Conservation (phyloP, 2,113 vertebrate genomes). For the Elaphurus davidianus region DNA sequence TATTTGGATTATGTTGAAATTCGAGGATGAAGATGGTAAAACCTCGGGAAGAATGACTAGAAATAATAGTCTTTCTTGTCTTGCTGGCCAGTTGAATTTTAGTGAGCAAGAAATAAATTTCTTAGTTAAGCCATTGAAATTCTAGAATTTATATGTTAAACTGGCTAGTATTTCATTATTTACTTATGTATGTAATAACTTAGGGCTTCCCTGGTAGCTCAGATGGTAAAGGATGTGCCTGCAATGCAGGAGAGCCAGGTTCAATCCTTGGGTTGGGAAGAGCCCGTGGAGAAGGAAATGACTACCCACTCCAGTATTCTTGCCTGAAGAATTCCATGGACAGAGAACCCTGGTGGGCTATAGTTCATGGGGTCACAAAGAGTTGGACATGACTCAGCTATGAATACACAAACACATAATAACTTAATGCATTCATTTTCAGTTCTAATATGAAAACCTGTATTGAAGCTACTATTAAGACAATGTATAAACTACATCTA, state of each 20-base stretch:
- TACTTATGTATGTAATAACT: background rate
- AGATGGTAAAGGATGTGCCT: background rate
- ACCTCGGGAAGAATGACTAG: background rate
- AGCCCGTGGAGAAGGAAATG: background rate
- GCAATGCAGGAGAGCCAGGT: background rate
- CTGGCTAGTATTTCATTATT: background rate
- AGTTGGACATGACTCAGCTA: background rate
- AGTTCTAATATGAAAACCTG: background rate
- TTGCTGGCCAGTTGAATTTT: background rate
- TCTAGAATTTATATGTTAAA: constrained; percentile 8
- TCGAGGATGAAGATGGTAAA: background rate
- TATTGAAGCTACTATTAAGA: background rate
- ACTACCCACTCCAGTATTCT: background rate
- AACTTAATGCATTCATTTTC: background rate
- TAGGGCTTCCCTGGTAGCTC: background rate
- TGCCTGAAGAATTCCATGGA: background rate
- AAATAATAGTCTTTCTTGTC: background rate
- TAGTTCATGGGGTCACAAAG: background rate
- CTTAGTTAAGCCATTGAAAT: background rate
- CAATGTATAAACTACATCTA: background rate
- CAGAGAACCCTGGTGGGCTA: background rate
- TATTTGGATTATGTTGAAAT: background rate
- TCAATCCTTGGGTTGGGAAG: background rate
- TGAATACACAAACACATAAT: background rate
- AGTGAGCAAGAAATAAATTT: background rate